Evolutionary conservation across 2,888 invertebrate genomes (phyloP), one percentile per base, ranked within the genome.

Genomic region (Nephrotoma flavescens): DNA sequence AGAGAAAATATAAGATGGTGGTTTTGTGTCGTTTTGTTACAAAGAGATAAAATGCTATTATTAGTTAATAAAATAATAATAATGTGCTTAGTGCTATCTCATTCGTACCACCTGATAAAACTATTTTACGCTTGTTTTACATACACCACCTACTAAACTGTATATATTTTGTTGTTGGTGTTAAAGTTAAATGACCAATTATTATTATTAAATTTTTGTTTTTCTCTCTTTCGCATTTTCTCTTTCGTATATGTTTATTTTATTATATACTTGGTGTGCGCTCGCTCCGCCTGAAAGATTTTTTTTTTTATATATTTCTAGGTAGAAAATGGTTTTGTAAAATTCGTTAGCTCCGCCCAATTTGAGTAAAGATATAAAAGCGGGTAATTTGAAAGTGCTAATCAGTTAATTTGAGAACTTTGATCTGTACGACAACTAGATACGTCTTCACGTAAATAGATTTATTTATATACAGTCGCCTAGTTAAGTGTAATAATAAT

Each of bases 381-480:
- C 41, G 41, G 41, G 86, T 86, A 86, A 86, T 86, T 86, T 86
- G 44, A 57, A 86, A 86, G 86, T 86, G 86, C 86, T 86, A 86
- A 86, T 86, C 86, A 86, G 86, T 86, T 86, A 52, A 86, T 52
- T 52, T 86, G 41, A 41, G 42, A 86, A 52, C 31, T 86, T 86
- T 52, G 52, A 86, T 41, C 71, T 71, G 9, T 71, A 71, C 71
- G 71, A 31, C 31, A 71, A 71, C 71, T n/a, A n/a, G 9, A 19
- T 19, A 11, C 19, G n/a, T 31, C 5, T 31, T 31, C 44, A 31
- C 44, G 9, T 44, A 42, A 15, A 84, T 42, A 6, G 5, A 12
- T 83, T 41, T 83, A n/a, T 15, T 19, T 15, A 7, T 85, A 19
- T 85, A 19, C 71, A 19, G 86, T 47, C 45, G 42, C 44, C n/a